Conservation (phyloP, 2,888 invertebrate genomes). For the Limulus polyphemus region DNA sequence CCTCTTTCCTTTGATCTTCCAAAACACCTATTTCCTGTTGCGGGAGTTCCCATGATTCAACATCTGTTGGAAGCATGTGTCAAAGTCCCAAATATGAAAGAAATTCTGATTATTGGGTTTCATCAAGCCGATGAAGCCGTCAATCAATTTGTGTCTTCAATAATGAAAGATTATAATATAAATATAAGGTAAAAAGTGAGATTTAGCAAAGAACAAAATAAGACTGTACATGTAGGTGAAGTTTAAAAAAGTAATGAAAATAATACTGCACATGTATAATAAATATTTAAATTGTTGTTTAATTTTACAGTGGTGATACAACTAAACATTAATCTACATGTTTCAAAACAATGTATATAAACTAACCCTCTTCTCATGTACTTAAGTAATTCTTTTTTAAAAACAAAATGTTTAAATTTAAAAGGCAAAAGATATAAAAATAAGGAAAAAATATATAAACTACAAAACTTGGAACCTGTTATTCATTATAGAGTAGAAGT, state of each 20-base stretch:
- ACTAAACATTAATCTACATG: background rate
- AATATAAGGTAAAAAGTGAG: slow-evolving; percentile 51
- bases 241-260: background rate
- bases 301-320: background rate
- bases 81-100: slow-evolving; percentile 49
- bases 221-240: background rate
- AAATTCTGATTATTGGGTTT: slow-evolving; percentile 87
- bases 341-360: background rate
- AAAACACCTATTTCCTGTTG: slow-evolving; percentile 93
- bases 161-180: slow-evolving; percentile 67
- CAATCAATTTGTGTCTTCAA: slow-evolving; percentile 69
- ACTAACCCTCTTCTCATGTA: too few relatives aligned
- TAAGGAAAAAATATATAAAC: too few relatives aligned
- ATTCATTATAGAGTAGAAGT: too few relatives aligned
- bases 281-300: background rate
- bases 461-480: too few relatives aligned
- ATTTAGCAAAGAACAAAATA: slow-evolving; percentile 1
- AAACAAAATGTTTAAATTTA: too few relatives aligned
- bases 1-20: slow-evolving; percentile 94
- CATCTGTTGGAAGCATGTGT: slow-evolving; percentile 91
- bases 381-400: too few relatives aligned
- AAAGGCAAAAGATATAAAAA: too few relatives aligned
- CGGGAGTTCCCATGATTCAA: slow-evolving; percentile 87
- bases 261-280: background rate
- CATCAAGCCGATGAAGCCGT: slow-evolving; percentile 67